A percentile compares a stretch with the other conserved stretches of the same genome.
These are phyloP conservation scores for Camptogramma bilineatum DNA, from an alignment of 2,888 invertebrate genomes.

Conservation along the genomic window DNA sequence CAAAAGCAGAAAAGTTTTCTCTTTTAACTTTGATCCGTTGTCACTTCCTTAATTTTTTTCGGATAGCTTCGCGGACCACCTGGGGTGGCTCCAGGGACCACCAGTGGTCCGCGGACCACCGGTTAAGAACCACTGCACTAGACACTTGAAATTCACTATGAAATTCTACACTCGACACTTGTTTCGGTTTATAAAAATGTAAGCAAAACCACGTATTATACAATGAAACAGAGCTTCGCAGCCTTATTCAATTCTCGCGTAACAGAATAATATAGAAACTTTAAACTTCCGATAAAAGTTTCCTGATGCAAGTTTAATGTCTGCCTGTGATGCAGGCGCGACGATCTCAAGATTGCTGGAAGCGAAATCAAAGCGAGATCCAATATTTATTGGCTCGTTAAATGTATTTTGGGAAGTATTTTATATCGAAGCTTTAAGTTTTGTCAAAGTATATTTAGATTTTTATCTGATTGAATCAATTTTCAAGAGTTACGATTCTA, in stretches of 20 bases:
- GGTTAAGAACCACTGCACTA: too few species aligned
- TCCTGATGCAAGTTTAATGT: slow-evolving; percentile 79
- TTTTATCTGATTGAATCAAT: too few species aligned
- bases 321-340: slow-evolving; percentile 62
- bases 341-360: slow-evolving; percentile 18
- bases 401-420: background rate
- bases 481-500: too few species aligned
- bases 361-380: slow-evolving; percentile 7
- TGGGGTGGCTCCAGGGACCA: too few species aligned
- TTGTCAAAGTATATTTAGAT: background rate
- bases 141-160: too few species aligned
- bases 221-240: slow-evolving; percentile 43
- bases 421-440: background rate
- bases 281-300: slow-evolving; percentile 70
- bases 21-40: too few species aligned
- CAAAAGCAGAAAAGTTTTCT: too few species aligned
- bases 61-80: too few species aligned
- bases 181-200: background rate
- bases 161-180: too few species aligned
- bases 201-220: slow-evolving; percentile 21
- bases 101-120: too few species aligned
- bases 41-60: too few species aligned
- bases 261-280: slow-evolving; percentile 50
- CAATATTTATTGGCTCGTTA: slow-evolving; percentile 1
- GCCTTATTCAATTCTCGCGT: slow-evolving; percentile 25